phyloP scores from a whole-genome alignment of 2,797 vertebrate genomes.

The Platalea minor region DNA sequence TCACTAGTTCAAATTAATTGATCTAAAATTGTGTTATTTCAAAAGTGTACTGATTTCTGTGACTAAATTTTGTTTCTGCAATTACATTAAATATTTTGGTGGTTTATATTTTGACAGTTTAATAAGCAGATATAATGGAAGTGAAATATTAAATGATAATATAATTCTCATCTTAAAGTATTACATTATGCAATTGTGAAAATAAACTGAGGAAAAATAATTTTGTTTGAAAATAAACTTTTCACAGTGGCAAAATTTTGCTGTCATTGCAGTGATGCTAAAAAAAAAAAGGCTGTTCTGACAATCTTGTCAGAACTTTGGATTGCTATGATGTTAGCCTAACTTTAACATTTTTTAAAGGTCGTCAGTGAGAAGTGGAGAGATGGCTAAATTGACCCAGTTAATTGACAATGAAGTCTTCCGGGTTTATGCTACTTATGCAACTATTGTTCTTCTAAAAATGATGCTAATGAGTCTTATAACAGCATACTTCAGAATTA shows the following conservation, averaged over 20 bases:
- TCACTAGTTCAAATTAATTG: not conserved
- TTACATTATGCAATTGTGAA: not conserved
- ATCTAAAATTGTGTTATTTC: not conserved
- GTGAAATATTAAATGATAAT: not conserved
- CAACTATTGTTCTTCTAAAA: slow-evolving; percentile 79
- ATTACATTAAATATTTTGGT: not conserved
- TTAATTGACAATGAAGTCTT: slow-evolving; percentile 78
- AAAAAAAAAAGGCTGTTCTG: not conserved
- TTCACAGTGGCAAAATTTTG: not conserved
- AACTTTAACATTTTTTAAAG: slow-evolving; percentile 22
- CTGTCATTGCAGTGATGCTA: not conserved
- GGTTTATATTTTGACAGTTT: not conserved
- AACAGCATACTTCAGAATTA: slow-evolving; percentile 77
- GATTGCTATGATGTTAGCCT: not conserved
- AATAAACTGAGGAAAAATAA: not conserved
- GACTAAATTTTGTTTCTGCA: not conserved
- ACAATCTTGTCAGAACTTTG: not conserved
- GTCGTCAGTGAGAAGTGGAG: not conserved
- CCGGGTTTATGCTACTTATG: slow-evolving; percentile 77
- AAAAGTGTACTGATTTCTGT: not conserved
- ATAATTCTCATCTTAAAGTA: not conserved
- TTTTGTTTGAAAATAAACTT: not conserved
- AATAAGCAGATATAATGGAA: not conserved
- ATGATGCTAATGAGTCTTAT: slow-evolving; percentile 82
- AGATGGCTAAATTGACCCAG: slow-evolving; percentile 56